A percentile compares a stretch with the other conserved stretches of the same genome.
These are phyloP conservation scores for Misgurnus anguillicaudatus DNA, from an alignment of 2,113 vertebrate species.

Conservation along the genomic window DNA sequence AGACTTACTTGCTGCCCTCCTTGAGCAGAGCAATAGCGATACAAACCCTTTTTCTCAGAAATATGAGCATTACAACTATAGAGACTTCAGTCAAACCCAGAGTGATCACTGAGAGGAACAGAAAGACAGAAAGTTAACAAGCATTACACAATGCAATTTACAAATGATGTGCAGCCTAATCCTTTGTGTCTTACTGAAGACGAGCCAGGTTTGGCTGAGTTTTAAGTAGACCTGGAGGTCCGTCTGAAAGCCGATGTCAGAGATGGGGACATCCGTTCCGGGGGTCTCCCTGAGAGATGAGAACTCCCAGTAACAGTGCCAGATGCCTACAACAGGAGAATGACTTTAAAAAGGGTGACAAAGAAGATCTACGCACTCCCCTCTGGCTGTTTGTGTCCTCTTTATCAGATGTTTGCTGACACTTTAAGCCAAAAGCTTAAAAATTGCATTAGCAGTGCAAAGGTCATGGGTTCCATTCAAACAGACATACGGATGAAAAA, in stretches of 20 bases:
- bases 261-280: slow-evolving; percentile 75
- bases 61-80: slow-evolving; percentile 83
- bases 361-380: not conserved
- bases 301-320: slow-evolving; percentile 82
- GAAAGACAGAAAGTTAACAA: not conserved
- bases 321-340: slow-evolving; percentile 75
- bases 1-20: slow-evolving; percentile 89
- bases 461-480: no score
- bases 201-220: slow-evolving; percentile 86
- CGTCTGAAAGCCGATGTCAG: slow-evolving; percentile 84
- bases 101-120: slow-evolving; percentile 75
- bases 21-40: slow-evolving; percentile 85
- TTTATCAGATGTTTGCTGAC: no score
- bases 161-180: not conserved
- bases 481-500: no score
- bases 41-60: slow-evolving; percentile 81
- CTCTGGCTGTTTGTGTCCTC: not conserved
- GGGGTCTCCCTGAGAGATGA: slow-evolving; percentile 70
- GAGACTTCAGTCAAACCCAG: slow-evolving; percentile 78
- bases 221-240: slow-evolving; percentile 83
- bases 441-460: no score
- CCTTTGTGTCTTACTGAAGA: slow-evolving; percentile 72
- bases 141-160: not conserved
- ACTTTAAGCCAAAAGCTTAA: no score
- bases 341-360: not conserved